phyloP scores from a whole-genome alignment of 1,140 invertebrate genomes.

The Lutraria rhynchaena region DNA sequence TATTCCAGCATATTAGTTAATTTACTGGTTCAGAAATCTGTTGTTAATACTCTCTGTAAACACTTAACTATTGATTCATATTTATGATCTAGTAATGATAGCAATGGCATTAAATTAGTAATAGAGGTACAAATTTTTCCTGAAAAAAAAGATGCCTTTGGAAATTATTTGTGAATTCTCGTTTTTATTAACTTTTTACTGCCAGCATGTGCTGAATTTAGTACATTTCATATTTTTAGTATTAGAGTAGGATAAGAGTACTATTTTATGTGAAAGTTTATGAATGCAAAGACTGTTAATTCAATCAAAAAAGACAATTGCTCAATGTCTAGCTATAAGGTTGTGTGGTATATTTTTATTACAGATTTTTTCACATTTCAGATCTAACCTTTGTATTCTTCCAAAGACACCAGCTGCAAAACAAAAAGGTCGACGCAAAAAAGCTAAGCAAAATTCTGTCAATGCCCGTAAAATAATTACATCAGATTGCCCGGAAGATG shows the following conservation, averaged over 20 bases:
- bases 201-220: neutral
- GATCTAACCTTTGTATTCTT: conserved; percentile 10
- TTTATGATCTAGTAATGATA: too few relatives aligned
- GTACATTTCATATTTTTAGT: neutral
- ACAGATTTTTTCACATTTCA: conserved; percentile 1
- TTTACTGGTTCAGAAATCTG: too few relatives aligned
- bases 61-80: too few relatives aligned
- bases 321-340: neutral
- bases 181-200: neutral
- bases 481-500: neutral
- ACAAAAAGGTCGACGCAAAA: conserved; percentile 12
- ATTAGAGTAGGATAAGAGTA: neutral
- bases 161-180: too few relatives aligned
- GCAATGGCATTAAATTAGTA: too few relatives aligned
- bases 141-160: too few relatives aligned
- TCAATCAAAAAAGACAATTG: neutral
- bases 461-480: neutral
- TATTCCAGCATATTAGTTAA: too few relatives aligned
- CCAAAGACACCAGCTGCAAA: conserved; percentile 48
- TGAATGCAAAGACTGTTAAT: neutral
- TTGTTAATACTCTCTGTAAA: too few relatives aligned
- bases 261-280: neutral
- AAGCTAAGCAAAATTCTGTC: neutral
- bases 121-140: too few relatives aligned
- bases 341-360: neutral